A percentile compares a stretch with the other conserved stretches of the same genome.
Conservation (phyloP, 2,113 vertebrate species). For the Spea multiplicata region DNA sequence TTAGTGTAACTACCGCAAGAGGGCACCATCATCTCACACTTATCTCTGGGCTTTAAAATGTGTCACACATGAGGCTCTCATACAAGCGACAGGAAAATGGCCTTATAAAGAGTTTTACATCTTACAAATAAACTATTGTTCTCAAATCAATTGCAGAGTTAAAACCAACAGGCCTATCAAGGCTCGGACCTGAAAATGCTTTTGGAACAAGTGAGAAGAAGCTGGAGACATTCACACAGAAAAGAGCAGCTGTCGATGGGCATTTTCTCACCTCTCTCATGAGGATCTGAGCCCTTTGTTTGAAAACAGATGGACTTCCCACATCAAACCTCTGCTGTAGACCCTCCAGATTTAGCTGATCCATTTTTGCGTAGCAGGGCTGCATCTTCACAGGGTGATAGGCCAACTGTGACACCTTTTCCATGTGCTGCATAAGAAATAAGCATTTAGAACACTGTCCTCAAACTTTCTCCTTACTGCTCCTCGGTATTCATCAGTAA, state of each 20-base stretch:
- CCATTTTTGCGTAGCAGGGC: slow-evolving; percentile 88
- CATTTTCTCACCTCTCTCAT: slow-evolving; percentile 83
- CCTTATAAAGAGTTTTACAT: too few species aligned
- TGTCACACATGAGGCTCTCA: too few species aligned
- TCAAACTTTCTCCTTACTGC: background rate
- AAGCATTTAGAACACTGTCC: too few species aligned
- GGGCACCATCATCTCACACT: too few species aligned
- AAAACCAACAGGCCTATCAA: too few species aligned
- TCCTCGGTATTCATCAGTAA: too few species aligned
- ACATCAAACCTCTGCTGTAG: slow-evolving; percentile 93
- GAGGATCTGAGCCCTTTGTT: slow-evolving; percentile 92
- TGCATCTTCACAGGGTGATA: slow-evolving; percentile 98
- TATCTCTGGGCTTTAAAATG: too few species aligned
- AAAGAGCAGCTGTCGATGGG: background rate
- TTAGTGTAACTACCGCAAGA: too few species aligned
- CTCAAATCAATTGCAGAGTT: too few species aligned
- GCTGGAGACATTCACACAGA: background rate
- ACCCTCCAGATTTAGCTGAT: slow-evolving; percentile 86
- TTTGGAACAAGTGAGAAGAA: background rate
- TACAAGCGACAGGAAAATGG: too few species aligned
- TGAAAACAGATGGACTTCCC: slow-evolving; percentile 83
- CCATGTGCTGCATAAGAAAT: slow-evolving; percentile 78
- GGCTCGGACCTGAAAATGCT: too few species aligned
- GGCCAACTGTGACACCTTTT: slow-evolving; percentile 88
- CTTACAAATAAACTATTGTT: too few species aligned